A percentile compares a stretch with the other conserved stretches of the same genome.
Evolutionary conservation across 1,140 invertebrate species (phyloP).

Genomic region (Papilio xuthus): DNA sequence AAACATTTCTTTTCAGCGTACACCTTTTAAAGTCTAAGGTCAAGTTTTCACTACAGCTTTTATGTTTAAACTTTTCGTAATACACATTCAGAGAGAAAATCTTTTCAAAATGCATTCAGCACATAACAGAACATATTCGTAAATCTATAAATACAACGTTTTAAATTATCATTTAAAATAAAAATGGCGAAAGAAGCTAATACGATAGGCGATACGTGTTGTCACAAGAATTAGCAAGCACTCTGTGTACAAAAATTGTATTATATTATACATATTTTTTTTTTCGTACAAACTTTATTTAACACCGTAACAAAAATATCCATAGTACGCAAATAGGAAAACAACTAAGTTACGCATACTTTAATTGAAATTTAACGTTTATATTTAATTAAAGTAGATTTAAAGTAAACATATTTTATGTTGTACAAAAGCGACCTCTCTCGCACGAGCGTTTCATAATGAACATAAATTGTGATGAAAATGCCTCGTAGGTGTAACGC

Average conservation of each 20-base stretch:
- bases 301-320: no score
- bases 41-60: constrained; percentile 1
- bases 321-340: no score
- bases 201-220: no score
- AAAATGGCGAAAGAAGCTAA: no score
- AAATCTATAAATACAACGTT: not conserved
- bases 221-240: no score
- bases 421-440: not conserved
- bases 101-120: not conserved
- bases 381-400: not conserved
- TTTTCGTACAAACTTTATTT: no score
- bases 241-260: no score
- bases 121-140: no score
- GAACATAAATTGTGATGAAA: constrained; percentile 9
- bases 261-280: no score
- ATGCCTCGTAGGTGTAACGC: constrained; percentile 9
- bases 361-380: no score
- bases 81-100: not conserved
- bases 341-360: no score
- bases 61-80: not conserved
- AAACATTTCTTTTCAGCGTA: not conserved
- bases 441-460: not conserved
- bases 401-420: not conserved
- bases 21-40: constrained; percentile 17
- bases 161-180: not conserved